These are phyloP conservation scores for Bimastos eiseni DNA, from an alignment of 2,888 invertebrate genomes.

Conservation along the genomic window DNA sequence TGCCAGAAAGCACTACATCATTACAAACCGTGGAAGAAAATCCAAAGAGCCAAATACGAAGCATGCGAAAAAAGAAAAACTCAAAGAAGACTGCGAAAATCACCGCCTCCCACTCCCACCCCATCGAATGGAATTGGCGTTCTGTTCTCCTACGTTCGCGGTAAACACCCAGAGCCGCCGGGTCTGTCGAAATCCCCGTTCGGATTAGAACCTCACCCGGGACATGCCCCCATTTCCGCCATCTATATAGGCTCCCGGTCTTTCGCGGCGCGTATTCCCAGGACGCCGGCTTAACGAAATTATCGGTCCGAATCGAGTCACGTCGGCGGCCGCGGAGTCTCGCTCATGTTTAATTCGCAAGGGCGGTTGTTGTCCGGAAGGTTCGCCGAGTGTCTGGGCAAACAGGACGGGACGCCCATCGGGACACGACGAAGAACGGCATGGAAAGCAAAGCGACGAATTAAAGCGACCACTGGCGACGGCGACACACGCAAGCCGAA, in stretches of 20 bases:
- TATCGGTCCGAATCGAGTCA: conserved; percentile 7
- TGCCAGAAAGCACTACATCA: no score
- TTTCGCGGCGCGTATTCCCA: neutral
- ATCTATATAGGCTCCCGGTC: neutral
- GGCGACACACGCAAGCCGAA: neutral
- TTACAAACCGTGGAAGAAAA: no score
- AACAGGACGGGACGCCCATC: neutral
- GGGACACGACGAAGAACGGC: neutral
- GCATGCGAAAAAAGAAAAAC: no score
- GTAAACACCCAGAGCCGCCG: neutral
- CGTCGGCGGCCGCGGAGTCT: neutral
- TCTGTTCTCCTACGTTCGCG: neutral
- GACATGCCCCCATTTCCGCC: neutral
- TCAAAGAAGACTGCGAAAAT: no score
- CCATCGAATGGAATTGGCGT: conserved; percentile 2
- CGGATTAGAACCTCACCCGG: neutral
- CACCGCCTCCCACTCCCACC: no score
- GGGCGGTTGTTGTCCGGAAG: neutral
- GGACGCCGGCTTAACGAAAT: conserved; percentile 4
- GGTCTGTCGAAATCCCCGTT: neutral
- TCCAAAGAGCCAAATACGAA: no score
- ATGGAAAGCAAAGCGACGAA: neutral
- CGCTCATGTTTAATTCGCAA: conserved; percentile 7
- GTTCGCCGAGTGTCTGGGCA: neutral
- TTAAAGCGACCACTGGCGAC: neutral